These are phyloP conservation scores for Pterophyllum scalare DNA, from an alignment of 2,113 vertebrate genomes.

Conservation along the genomic window DNA sequence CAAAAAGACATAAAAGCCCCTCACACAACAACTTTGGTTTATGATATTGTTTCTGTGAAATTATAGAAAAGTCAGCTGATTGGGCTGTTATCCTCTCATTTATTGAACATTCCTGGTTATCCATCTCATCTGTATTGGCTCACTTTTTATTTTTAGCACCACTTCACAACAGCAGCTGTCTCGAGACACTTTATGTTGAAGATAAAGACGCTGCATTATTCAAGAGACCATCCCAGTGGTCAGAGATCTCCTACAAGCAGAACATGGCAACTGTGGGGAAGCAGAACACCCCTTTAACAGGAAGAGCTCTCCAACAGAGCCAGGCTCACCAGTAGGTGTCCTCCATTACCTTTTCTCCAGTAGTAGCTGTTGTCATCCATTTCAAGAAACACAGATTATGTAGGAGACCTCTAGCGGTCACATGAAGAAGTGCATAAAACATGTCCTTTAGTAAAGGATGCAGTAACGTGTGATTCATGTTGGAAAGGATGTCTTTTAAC, in stretches of 20 bases:
- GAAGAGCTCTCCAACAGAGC: neutral
- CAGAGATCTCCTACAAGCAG: neutral
- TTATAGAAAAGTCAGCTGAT: neutral
- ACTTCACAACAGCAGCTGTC: no score
- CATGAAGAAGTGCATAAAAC: neutral
- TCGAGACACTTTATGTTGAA: no score
- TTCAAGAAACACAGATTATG: no score
- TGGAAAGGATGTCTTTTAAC: neutral
- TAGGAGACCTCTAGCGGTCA: neutral
- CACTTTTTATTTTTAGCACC: no score
- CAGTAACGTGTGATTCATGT: rapidly evolving
- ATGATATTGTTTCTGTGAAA: neutral
- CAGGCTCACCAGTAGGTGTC: no score
- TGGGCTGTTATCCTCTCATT: neutral
- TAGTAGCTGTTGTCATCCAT: rapidly evolving
- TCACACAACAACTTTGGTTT: rapidly evolving
- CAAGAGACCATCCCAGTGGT: neutral
- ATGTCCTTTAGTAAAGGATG: neutral
- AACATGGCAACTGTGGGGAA: neutral
- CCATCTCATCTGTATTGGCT: neutral
- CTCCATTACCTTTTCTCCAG: no score
- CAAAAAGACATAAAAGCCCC: neutral
- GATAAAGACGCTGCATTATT: no score
- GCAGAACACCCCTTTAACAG: neutral
- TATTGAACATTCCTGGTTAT: neutral